Evolutionary conservation across 2,888 invertebrate genomes (phyloP), one percentile per base, ranked within the genome.

Genomic region (Drosophila trichaetosa): DNA sequence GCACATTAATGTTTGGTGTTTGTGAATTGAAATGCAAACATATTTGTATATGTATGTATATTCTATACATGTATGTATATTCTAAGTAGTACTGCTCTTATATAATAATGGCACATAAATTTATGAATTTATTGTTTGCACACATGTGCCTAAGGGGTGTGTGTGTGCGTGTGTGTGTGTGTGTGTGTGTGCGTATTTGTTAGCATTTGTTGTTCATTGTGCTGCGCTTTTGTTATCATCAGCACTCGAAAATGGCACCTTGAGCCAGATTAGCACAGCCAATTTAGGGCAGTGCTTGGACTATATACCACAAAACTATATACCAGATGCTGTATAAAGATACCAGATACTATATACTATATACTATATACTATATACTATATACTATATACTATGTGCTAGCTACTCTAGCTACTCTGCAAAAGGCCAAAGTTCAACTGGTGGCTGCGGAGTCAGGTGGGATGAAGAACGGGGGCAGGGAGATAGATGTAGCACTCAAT

Each of bases 231-330:
- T 80, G 72, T 78, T 78, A 67, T 75, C 70, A 46, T 49, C 64
- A 40, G 13, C 74, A 53, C 63, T 80, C 64, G 63, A 79, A 67
- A 66, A 52, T 59, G 46, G 53, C 80, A 80, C 80, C 78, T 78
- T 78, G 78, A 80, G 62, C 71, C 76, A 80, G 76, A 67, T 79
- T 53, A 59, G 36, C 46, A 34, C 21, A 60, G 60, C 40, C 66
- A 78, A 88, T 82, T 80, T 80, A 58, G 83, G 83, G 70, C 88
- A 82, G 40, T 48, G 59, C 58, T 62, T 70, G 36, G 49, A 33
- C 27, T 18, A 31, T 48, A 52, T 36, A 53, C 29, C 42, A 56
- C 16, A 52, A 31, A 56, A 46, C 18, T 56, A 56, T 56, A 36
- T 36, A 46, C 27, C 29, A 46, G 13, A 48, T 38, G 21, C 7